Base-by-base conservation (phyloP, 2,888 invertebrate species). In the Neoascia interrupta region DNA sequence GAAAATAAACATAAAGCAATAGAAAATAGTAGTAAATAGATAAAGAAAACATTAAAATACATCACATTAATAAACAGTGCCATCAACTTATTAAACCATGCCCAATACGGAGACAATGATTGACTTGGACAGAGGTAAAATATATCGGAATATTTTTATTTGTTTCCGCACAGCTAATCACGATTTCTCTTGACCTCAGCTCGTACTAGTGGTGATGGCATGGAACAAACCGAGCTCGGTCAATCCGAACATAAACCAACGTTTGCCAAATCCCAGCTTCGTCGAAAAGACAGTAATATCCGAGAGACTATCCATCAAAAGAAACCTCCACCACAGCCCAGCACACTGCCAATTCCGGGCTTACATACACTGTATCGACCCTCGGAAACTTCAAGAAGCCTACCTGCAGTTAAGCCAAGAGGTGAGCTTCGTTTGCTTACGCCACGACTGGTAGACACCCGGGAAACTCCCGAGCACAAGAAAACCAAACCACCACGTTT, bases 151-250 rank as follows among this genome's bases (percentile, higher is more conserved):
- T 19, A 31, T 6, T 37, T 15, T 31, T n/a, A n/a, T n/a, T n/a
- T n/a, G n/a, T n/a, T n/a, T n/a, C n/a, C 3, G 1, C 1, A 5
- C 5, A 10, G 6, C 18, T 19, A 26, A 23, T 3, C 2, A 26
- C 43, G 6, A 39, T 49, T 34, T 49, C n/a, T 4, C 5, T 21
- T 36, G 5, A 31, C n/a, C 3, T 0, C 31, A 63, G 85, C 84
- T 66, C 89, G 94, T 82, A 94, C 94, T 0, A 92, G 93, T 63
- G 95, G 95, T 0, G 95, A 95, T 90, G 94, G 95, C 58, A 94
- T 94, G 94, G 94, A 94, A 87, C 92, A 91, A 81, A 89, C 84
- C 28, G 84, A 84, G 23, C 36, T 61, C 84, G 82, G 85, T 82
- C 86, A 86, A 81, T 72, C 84, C 83, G 81, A 85, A 82, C 36